Evolutionary conservation across 64 coral and sea anemone species (phyloP).

Genomic region (Montipora capricornis): DNA sequence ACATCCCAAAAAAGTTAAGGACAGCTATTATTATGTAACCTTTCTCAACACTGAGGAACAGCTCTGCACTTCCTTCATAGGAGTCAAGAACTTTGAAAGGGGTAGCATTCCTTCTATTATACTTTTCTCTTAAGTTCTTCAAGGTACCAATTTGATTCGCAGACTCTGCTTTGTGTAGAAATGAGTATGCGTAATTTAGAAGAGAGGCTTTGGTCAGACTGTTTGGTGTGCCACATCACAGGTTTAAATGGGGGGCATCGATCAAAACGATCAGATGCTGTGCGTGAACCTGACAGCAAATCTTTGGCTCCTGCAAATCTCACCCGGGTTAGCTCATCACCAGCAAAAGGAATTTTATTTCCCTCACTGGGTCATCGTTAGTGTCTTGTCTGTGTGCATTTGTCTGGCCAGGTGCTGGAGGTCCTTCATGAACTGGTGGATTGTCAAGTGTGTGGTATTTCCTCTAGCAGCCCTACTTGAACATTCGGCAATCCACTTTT

Average conservation of each 20-base stretch:
- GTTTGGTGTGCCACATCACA: conserved; percentile 73
- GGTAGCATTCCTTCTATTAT: conserved; percentile 56
- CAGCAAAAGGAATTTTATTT: conserved; percentile 50
- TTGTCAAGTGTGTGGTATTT: conserved; percentile 17
- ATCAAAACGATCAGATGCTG: conserved; percentile 69
- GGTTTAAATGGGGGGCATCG: conserved; percentile 68
- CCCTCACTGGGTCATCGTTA: conserved; percentile 3
- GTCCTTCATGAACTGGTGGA: background rate
- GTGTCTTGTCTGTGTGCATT: conserved; percentile 1
- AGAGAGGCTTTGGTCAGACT: conserved; percentile 29
- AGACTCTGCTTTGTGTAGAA: conserved; percentile 75
- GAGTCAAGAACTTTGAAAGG: conserved; percentile 77
- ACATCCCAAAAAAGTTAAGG: too few species aligned
- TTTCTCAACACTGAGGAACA: conserved; percentile 3
- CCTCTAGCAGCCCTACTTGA: conserved; percentile 62
- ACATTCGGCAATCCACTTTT: conserved; percentile 73
- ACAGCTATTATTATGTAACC: too few species aligned
- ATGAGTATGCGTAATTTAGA: conserved; percentile 67
- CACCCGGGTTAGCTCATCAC: conserved; percentile 29
- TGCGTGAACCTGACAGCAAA: conserved; percentile 49
- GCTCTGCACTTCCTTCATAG: conserved; percentile 72
- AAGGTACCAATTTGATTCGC: conserved; percentile 71
- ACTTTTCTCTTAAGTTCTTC: conserved; percentile 23
- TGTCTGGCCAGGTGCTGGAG: conserved; percentile 2
- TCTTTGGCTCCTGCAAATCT: conserved; percentile 32